Conservation (phyloP, 2,797 vertebrate species). For the Hirundo rustica region DNA sequence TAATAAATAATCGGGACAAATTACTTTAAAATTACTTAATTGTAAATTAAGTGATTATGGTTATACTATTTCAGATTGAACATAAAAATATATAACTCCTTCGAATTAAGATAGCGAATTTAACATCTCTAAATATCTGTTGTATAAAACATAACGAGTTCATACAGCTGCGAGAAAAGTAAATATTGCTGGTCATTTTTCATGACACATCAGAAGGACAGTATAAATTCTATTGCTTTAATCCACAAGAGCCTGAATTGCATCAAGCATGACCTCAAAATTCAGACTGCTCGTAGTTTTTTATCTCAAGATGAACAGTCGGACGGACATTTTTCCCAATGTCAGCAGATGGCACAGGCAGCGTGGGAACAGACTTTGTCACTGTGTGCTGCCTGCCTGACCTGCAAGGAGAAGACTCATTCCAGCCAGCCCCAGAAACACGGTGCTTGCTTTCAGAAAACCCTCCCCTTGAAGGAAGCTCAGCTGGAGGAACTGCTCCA, state of each 20-base stretch:
- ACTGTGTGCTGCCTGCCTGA: neutral
- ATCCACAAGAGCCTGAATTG: neutral
- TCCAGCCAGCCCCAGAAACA: neutral
- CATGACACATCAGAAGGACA: neutral
- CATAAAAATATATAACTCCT: neutral
- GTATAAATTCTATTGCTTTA: neutral
- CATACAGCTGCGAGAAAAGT: neutral
- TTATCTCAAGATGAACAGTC: neutral
- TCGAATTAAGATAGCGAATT: neutral
- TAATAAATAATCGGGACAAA: neutral
- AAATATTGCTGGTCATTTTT: neutral
- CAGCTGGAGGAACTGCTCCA: neutral
- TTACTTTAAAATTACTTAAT: neutral
- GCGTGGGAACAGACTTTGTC: neutral
- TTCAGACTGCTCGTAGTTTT: neutral
- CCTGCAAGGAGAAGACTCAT: neutral
- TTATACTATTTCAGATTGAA: neutral
- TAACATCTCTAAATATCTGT: neutral
- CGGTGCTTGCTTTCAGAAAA: neutral
- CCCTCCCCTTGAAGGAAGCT: neutral
- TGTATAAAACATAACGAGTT: neutral
- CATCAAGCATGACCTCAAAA: neutral
- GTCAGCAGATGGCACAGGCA: slow-evolving; percentile 5
- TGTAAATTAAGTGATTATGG: too few relatives aligned
- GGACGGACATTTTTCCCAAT: neutral